Percentiles rank a stretch among this genome's conserved stretches.
phyloP scores from a whole-genome alignment of 2,113 vertebrate genomes.

The Octodon degus region DNA sequence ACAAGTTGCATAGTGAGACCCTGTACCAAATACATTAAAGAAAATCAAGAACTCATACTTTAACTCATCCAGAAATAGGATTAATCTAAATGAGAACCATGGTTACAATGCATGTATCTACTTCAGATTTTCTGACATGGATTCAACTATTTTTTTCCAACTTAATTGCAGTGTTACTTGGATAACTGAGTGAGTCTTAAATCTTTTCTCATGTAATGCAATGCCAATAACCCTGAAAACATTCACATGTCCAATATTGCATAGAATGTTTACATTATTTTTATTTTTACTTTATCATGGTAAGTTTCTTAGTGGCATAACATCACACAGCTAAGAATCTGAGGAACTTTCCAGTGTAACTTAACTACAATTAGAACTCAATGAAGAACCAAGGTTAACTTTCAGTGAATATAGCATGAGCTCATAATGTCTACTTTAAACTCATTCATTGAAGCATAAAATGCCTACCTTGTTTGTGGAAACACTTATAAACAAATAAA shows the following conservation, averaged over 20 bases:
- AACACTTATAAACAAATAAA: neutral
- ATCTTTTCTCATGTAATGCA: neutral
- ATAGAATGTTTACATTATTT: neutral
- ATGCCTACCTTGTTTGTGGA: neutral
- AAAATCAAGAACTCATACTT: neutral
- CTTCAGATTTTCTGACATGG: neutral
- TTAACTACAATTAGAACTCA: neutral
- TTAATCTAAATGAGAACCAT: neutral
- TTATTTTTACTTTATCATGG: neutral
- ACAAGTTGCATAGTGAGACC: too few relatives aligned
- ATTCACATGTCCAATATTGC: neutral
- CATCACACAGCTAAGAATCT: neutral
- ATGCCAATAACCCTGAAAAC: neutral
- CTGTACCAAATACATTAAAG: too few relatives aligned
- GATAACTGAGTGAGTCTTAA: neutral
- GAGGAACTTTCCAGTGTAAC: neutral
- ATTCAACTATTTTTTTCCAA: neutral
- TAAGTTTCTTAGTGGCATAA: neutral
- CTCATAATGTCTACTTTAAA: neutral
- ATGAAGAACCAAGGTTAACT: neutral
- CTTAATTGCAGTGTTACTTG: neutral
- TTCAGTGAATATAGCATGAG: neutral
- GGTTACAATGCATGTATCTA: neutral
- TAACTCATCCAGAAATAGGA: neutral
- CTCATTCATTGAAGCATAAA: neutral